Evolutionary conservation across 2,797 vertebrate species (phyloP).

Genomic region (Macropus fuliginosus): DNA sequence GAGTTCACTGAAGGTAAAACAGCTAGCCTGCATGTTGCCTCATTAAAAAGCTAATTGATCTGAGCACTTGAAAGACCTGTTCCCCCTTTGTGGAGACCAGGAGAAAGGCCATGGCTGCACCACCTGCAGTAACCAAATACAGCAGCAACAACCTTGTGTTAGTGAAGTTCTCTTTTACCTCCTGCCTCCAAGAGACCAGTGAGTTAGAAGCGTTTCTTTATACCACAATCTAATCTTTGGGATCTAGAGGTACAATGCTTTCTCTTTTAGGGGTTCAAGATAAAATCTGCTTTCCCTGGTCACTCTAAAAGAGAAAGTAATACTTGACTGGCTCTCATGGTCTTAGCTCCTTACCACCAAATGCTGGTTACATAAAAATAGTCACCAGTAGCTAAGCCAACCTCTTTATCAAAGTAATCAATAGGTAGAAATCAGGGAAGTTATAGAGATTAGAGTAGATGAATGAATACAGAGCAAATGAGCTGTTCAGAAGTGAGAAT

Average conservation of each 20-base stretch:
- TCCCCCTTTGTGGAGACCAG: too few species aligned
- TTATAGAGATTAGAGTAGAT: too few species aligned
- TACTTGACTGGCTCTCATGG: background rate
- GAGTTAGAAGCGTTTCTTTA: background rate
- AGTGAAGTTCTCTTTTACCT: background rate
- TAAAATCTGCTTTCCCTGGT: background rate
- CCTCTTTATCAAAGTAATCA: too few species aligned
- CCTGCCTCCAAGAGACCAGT: background rate
- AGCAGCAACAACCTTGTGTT: background rate
- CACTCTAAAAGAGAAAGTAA: background rate
- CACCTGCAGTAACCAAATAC: background rate
- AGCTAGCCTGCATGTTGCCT: background rate
- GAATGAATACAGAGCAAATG: too few species aligned
- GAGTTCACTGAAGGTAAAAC: background rate
- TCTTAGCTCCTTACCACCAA: background rate
- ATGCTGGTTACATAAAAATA: too few species aligned
- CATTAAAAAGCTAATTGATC: background rate
- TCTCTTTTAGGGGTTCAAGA: background rate
- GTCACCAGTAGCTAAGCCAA: too few species aligned
- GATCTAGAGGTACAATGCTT: background rate
- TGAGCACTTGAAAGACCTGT: too few species aligned
- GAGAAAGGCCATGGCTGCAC: background rate
- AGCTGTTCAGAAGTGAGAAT: too few species aligned
- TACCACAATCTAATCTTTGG: background rate
- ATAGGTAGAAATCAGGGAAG: too few species aligned